Evolutionary conservation across 2,797 vertebrate species (phyloP).

Genomic region (Champsocephalus gunnari): DNA sequence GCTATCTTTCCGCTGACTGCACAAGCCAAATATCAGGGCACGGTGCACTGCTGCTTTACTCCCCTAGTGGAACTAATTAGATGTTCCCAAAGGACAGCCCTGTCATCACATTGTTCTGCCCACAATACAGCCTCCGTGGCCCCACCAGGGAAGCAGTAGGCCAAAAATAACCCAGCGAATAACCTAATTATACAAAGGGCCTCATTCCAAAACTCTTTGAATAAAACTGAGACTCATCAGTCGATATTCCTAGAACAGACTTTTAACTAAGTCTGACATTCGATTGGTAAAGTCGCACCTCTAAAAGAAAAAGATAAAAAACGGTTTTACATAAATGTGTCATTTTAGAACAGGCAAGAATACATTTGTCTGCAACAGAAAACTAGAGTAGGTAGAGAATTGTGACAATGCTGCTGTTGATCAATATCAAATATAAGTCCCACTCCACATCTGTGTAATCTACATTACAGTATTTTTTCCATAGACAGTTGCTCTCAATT

Average conservation of each 20-base stretch:
- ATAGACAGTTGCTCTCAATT: not conserved
- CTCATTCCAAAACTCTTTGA: constrained; percentile 44
- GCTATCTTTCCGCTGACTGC: constrained; percentile 84
- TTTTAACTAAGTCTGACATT: not conserved
- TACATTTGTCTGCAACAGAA: not conserved
- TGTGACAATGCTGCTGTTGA: not conserved
- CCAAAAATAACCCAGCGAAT: constrained; percentile 67
- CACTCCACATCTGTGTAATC: not conserved
- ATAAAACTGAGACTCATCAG: constrained; percentile 20
- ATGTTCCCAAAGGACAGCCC: constrained; percentile 82
- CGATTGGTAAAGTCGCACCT: not conserved
- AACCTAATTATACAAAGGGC: constrained; percentile 58
- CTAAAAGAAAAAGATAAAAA: not conserved
- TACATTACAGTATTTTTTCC: not conserved
- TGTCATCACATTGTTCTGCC: constrained; percentile 82
- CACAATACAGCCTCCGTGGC: constrained; percentile 71
- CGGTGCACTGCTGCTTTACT: constrained; percentile 74
- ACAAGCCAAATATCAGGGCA: constrained; percentile 85
- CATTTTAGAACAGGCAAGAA: not conserved
- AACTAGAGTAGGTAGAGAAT: not conserved
- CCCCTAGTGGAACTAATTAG: constrained; percentile 86
- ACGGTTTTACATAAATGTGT: not conserved
- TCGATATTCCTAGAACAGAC: constrained; percentile 27
- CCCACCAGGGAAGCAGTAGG: constrained; percentile 56
- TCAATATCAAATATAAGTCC: not conserved